Base-by-base conservation (phyloP, 2,797 vertebrate genomes). In the Nasua narica region DNA sequence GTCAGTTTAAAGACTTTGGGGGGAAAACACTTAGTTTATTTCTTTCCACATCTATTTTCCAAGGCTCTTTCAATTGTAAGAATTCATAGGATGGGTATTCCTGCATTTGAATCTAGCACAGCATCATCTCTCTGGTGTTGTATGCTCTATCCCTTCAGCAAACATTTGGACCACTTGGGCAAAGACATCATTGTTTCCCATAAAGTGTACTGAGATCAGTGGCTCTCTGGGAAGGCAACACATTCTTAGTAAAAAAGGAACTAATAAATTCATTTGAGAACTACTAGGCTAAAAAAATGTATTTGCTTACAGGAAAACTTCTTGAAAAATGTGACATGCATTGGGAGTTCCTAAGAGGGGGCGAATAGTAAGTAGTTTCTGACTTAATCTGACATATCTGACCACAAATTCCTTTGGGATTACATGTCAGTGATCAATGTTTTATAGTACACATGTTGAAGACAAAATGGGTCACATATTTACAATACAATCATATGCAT, bases 221-320 rank as follows among this genome's bases (percentile, higher is more conserved):
- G 52, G 7, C 50, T 93, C 78, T 86, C 54, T 88, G 37, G 48
- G 60, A 74, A 46, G 46, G 43, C 69, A 96, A 93, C 1, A 82
- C 82, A 87, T 72, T 87, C 32, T 58, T 27, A 84, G 18, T 77
- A 87, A 97, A 88, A 88, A 4, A 74, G 52, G 27, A 94, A 95
- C 23, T 77, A 48, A 54, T 46, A 60, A 87, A 84, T 82, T 90
- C 54, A 46, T 72, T 52, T 46, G 78, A 86, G 54, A 92, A 91
- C 50, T 74, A 5, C 50, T 70, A 10, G 43, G 23, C 62, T 60
- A 23, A 32, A 11, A 35, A 70, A 43, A 58, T 11, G 13, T 27
- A 54, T 21, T 35, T 91, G 7, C 62, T 78, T 85, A 90, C 0
- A 92, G 48, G 0, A 72, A 21, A 92, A n/a, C n/a, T 78, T 94